Base-by-base conservation (phyloP, 2,797 vertebrate genomes). In the Lagocephalus sceleratus region DNA sequence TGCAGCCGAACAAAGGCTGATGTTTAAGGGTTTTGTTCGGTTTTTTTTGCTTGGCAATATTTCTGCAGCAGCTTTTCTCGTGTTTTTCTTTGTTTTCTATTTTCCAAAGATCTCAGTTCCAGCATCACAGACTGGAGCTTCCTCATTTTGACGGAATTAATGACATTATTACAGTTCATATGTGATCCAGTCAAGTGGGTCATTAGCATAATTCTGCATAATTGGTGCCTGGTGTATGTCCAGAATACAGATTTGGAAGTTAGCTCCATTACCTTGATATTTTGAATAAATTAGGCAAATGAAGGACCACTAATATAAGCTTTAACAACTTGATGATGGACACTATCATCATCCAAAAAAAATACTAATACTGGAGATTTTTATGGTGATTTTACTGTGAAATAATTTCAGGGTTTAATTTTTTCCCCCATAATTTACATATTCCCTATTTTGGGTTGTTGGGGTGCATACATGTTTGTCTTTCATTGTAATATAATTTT, bases 141-240 rank as follows among this genome's bases (percentile, higher is more conserved):
- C 43, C 63, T 64, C 52, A 44, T 43, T 66, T 43, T 20, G 29
- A 9, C 52, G 74, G 68, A 71, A 78, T 70, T 66, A 73, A 66
- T 79, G 46, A 57, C 68, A 71, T 63, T 82, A 68, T 81, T 57
- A 42, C 15, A 42, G 38, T 46, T 77, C 80, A 58, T 77, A 70
- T 74, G 60, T 73, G 65, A 74, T 63, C 57, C 54, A 62, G 73
- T 78, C 68, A 83, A 73, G 75, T 73, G 69, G 52, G 9, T 57
- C 52, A 86, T 86, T 84, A 69, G 51, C 81, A 81, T 85, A 76
- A 67, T 57, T 53, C 35, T 41, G 38, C 63, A 60, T 83, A 79
- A 83, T 79, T 71, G 60, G 71, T 50, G 40, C 61, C 44, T 39
- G 14, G 53, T 73, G 29, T 68, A 51, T 55, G 6, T 64, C 46